These are phyloP conservation scores for Achroia grisella DNA, from an alignment of 1,140 invertebrate species.

Conservation along the genomic window DNA sequence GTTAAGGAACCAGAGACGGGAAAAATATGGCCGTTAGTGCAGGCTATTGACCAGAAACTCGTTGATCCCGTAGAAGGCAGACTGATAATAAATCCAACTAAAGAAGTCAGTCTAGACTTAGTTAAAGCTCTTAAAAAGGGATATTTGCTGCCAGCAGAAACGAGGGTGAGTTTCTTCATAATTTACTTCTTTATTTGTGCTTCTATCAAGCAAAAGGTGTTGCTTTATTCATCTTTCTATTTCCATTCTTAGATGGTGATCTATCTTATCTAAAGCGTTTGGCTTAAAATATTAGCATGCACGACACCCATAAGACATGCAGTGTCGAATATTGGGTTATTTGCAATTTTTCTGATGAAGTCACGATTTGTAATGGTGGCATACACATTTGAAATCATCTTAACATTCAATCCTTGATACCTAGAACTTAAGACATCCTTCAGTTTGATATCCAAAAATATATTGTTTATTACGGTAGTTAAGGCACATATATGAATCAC, in stretches of 20 bases:
- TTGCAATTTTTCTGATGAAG: constrained; percentile 23
- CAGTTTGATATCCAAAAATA: background rate
- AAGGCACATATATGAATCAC: constrained; percentile 20
- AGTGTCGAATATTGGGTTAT: constrained; percentile 40
- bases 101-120: constrained; percentile 82
- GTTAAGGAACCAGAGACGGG: constrained; percentile 86
- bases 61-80: constrained; percentile 85
- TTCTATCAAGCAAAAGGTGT: constrained; percentile 63
- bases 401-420: background rate
- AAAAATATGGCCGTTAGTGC: constrained; percentile 82
- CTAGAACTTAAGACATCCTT: constrained; percentile 16
- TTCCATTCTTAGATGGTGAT: constrained; percentile 58
- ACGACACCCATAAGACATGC: constrained; percentile 46
- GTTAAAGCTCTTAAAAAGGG: constrained; percentile 91
- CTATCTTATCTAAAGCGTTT: constrained; percentile 56
- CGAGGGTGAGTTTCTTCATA: constrained; percentile 86
- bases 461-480: constrained; percentile 14
- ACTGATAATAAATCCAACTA: constrained; percentile 78
- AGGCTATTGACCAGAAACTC: constrained; percentile 84
- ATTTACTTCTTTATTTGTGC: constrained; percentile 35
- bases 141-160: constrained; percentile 90
- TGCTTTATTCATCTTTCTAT: constrained; percentile 55
- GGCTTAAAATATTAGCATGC: constrained; percentile 65
- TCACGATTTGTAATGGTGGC: constrained; percentile 32
- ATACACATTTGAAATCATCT: constrained; percentile 20